phyloP scores from a whole-genome alignment of 1,140 invertebrate genomes.

The Archivesica marissinica region DNA sequence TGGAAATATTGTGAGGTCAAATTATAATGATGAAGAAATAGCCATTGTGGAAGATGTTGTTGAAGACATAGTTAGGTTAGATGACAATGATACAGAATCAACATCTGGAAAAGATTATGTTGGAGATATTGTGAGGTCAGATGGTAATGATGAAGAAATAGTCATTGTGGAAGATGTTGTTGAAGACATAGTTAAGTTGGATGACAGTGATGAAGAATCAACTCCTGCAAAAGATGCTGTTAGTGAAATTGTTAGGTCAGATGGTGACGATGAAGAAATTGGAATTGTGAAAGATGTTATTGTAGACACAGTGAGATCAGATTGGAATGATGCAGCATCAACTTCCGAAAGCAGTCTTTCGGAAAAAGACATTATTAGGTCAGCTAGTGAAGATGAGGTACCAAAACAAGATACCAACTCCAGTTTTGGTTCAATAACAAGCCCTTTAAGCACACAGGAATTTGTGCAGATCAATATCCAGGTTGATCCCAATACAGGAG shows the following conservation, averaged over 20 bases:
- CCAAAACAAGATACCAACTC: background rate
- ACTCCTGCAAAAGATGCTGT: background rate
- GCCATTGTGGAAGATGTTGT: background rate
- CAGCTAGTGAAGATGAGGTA: background rate
- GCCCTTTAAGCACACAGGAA: constrained; percentile 37
- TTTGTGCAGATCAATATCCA: constrained; percentile 57
- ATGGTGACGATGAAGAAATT: constrained; percentile 29
- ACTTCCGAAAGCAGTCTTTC: background rate
- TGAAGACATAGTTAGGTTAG: constrained; percentile 21
- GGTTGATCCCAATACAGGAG: constrained; percentile 48
- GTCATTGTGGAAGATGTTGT: background rate
- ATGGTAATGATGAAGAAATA: constrained; percentile 10
- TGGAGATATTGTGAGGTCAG: constrained; percentile 5
- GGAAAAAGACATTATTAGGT: background rate
- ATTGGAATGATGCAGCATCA: no score
- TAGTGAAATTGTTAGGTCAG: constrained; percentile 17
- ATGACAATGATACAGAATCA: constrained; percentile 31
- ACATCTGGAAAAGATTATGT: background rate
- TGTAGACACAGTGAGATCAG: no score
- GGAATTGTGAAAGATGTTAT: no score
- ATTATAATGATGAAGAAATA: constrained; percentile 7
- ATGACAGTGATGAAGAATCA: constrained; percentile 25
- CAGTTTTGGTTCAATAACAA: background rate
- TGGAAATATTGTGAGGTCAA: background rate
- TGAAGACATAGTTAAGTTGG: constrained; percentile 22